Conservation (phyloP, 2,888 invertebrate genomes). For the Stratiomys singularior region DNA sequence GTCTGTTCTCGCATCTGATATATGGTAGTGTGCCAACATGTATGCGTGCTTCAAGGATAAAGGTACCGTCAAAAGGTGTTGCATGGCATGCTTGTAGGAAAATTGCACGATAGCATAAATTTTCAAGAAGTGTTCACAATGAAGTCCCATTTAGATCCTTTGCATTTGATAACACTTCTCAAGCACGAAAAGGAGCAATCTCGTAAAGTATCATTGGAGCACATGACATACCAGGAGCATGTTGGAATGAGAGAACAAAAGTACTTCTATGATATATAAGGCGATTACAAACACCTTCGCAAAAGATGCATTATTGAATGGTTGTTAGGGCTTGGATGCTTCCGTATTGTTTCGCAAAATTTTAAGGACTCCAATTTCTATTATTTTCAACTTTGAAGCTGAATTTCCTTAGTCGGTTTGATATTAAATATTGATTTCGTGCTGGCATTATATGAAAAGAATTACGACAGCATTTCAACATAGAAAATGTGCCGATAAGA, state of each 20-base stretch:
- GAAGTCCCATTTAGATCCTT: constrained; percentile 34
- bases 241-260: neutral
- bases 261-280: neutral
- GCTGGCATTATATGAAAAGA: no score
- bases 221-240: neutral
- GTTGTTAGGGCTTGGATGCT: neutral
- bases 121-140: constrained; percentile 22
- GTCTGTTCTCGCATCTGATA: no score
- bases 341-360: neutral
- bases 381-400: no score
- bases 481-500: no score
- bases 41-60: no score
- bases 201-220: constrained; percentile 23
- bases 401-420: no score
- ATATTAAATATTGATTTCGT: no score
- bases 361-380: neutral
- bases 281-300: neutral
- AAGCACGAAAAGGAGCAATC: constrained; percentile 20
- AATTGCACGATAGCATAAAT: constrained; percentile 26
- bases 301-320: neutral
- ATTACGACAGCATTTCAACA: no score
- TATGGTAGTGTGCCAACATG: no score
- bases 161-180: constrained; percentile 38
- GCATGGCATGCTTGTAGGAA: neutral
- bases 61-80: constrained; percentile 3